These are phyloP conservation scores for Lucinisca nassula DNA, from an alignment of 2,888 invertebrate genomes.

Conservation along the genomic window DNA sequence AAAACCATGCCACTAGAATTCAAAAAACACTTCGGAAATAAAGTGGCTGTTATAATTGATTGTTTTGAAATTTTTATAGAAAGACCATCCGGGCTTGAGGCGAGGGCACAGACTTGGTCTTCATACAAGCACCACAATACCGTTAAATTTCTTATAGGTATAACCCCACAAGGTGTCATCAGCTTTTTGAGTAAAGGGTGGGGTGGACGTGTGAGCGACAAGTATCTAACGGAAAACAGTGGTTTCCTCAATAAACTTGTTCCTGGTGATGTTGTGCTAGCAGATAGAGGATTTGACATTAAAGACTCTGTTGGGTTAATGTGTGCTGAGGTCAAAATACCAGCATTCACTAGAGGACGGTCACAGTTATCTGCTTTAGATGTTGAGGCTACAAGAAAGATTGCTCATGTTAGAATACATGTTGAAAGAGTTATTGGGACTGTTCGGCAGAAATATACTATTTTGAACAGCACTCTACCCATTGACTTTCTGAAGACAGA, in stretches of 20 bases:
- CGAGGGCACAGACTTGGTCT: slow-evolving; percentile 71
- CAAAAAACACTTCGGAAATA: slow-evolving; percentile 36
- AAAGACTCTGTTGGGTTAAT: not conserved
- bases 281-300: slow-evolving; percentile 67
- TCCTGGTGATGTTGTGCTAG: slow-evolving; percentile 64
- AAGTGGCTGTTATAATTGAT: slow-evolving; percentile 56
- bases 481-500: slow-evolving; percentile 44
- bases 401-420: slow-evolving; percentile 67
- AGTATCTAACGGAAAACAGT: slow-evolving; percentile 71
- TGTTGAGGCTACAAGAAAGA: slow-evolving; percentile 58
- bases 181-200: slow-evolving; percentile 73
- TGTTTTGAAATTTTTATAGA: slow-evolving; percentile 65
- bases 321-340: slow-evolving; percentile 66
- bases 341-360: slow-evolving; percentile 68
- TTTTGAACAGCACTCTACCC: slow-evolving; percentile 51
- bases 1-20: slow-evolving; percentile 55
- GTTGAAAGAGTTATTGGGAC: slow-evolving; percentile 69
- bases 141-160: slow-evolving; percentile 73
- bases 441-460: slow-evolving; percentile 62
- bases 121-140: slow-evolving; percentile 74
- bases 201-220: slow-evolving; percentile 75
- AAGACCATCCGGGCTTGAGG: slow-evolving; percentile 57
- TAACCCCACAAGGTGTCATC: slow-evolving; percentile 73
- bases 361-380: slow-evolving; percentile 59
- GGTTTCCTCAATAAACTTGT: slow-evolving; percentile 57